phyloP scores from a whole-genome alignment of 1,140 invertebrate genomes.

The Cecropterus lyciades region DNA sequence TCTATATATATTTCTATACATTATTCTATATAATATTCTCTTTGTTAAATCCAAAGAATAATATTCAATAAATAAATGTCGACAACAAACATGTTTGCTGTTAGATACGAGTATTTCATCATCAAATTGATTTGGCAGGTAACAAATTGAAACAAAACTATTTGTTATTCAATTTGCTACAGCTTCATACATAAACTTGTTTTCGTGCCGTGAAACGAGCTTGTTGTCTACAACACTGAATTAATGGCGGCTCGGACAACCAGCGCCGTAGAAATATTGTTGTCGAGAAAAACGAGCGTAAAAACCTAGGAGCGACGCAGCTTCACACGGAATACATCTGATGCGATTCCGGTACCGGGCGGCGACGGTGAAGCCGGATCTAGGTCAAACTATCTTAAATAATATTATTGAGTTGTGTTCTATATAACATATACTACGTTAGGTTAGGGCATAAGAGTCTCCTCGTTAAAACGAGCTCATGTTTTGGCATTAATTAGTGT shows the following conservation, averaged over 20 bases:
- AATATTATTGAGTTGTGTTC: too few species aligned
- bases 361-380: too few species aligned
- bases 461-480: too few species aligned
- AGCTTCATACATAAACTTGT: slow-evolving; percentile 20
- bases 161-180: slow-evolving; percentile 3
- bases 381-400: too few species aligned
- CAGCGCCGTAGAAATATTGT: slow-evolving; percentile 16
- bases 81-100: neutral
- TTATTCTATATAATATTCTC: too few species aligned
- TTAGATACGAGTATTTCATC: neutral
- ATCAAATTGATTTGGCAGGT: neutral
- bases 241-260: slow-evolving; percentile 14
- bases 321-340: neutral
- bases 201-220: slow-evolving; percentile 13
- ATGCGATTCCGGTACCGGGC: neutral
- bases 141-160: slow-evolving; percentile 4
- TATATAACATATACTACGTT: too few species aligned
- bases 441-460: too few species aligned
- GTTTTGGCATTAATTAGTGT: too few species aligned
- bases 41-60: too few species aligned
- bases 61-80: too few species aligned
- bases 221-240: slow-evolving; percentile 15
- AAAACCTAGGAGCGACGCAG: neutral
- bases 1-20: too few species aligned
- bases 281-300: slow-evolving; percentile 9